Base-by-base conservation (phyloP, 1,140 invertebrate species). In the Pseudoatta argentina region DNA sequence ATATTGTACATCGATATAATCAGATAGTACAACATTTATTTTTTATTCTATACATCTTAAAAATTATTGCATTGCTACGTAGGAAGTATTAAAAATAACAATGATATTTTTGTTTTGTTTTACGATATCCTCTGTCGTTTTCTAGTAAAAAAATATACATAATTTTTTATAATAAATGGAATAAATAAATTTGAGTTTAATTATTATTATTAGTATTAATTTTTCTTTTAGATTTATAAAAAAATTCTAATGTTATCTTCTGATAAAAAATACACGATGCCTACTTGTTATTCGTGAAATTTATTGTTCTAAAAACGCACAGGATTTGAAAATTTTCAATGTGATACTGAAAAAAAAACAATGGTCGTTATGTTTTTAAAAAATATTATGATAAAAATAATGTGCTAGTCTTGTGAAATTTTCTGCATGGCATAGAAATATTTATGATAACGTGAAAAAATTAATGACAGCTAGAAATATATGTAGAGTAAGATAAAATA, bases 391-490 rank as follows among this genome's bases (percentile, higher is more conserved):
- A 51, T 51, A 61, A 39, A 76, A 34, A 44, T 76, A n/a, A 6
- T 59, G 12, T 8, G 4, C 0, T 51, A 55, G 2, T 27, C 12
- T 16, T 57, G 55, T 73, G 30, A 48, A 14, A 78, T 14, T n/a
- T 30, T 39, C 4, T 64, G 27, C n/a, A 3, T 18, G 10, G 16
- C 24, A 27, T 61, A 24, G 21, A 63, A 27, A 24, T 34, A 18
- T 12, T 18, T 8, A 59, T 2, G 66, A 63, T 44, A 14, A 44
- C n/a, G 21, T 24, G 14, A 73, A 75, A 39, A 24, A 63, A 21
- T 81, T 16, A 30, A 59, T 12, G 21, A 12, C 12, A 27, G 10
- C 34, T 72, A 67, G 79, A 76, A 76, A 76, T 76, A n/a, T 12
- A 71, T 21, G 18, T 34, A 18, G 21, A 55, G 21, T 16, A 57